Base-by-base conservation (phyloP, 2,888 invertebrate genomes). In the Nemurella pictetii region DNA sequence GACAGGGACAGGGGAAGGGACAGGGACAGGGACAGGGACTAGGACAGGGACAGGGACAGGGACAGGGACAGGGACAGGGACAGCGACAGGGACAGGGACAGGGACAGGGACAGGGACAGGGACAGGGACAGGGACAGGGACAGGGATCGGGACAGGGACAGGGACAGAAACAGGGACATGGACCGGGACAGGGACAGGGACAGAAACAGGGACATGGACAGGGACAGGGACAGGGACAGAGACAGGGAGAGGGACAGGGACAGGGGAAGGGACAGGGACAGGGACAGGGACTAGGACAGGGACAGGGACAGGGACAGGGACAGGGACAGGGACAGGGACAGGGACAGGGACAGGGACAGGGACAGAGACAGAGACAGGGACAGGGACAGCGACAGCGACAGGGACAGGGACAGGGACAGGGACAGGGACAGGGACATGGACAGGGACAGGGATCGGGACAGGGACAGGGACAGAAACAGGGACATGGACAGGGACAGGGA, bases 81-180 rank as follows among this genome's bases (percentile, higher is more conserved):
- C 81, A 83, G 84, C 77, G 83, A 84, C 73, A 83, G 85, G 83
- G 85, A 81, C 80, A 86, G 85, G 26, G 35, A 80, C 80, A 82
- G 78, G 15, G 84, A 80, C 1, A 27, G 84, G 25, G 28, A 27
- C 26, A 83, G 83, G 27, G 78, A 78, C 25, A 83, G 84, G 85
- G 88, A 88, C 78, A 84, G 84, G 73, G 88, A 88, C 85, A 86
- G 86, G 27, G 84, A 86, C 28, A 84, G 84, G 86, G 86, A 75
- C 55, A 83, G 80, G 73, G 73, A 86, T 75, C 82, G 30, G 20
- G 77, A 77, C 25, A 83, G 83, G 75, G 84, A 80, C 83, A 78
- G 77, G 32, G 30, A 80, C 35, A 77, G 77, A 77, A 72, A 85
- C 32, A 81, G 84, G 81, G 81, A 55, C 55, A 35, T 82, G 5